phyloP scores from a whole-genome alignment of 2,888 invertebrate species.

The Cristatella mucedo region DNA sequence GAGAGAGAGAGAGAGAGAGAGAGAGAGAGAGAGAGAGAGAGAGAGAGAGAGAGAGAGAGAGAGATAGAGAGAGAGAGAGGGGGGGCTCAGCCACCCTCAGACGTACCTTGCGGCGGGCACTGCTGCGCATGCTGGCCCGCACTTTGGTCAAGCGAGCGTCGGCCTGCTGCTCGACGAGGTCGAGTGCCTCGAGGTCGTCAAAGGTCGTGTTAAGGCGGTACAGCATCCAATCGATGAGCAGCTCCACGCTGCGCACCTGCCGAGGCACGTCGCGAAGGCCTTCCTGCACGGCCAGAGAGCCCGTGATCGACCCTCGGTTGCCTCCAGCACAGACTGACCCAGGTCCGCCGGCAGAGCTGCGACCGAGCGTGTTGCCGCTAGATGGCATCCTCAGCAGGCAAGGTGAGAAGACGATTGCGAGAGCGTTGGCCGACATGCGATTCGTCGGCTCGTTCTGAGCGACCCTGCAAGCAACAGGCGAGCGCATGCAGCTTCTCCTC shows the following conservation, averaged over 20 bases:
- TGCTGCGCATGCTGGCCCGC: conserved; percentile 46
- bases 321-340: too few species aligned
- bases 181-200: conserved; percentile 74
- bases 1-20: background rate
- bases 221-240: conserved; percentile 71
- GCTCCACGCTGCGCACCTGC: conserved; percentile 54
- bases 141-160: conserved; percentile 60
- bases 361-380: too few species aligned
- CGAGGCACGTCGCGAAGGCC: background rate
- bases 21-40: conserved; percentile 3
- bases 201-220: conserved; percentile 65
- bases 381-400: conserved; percentile 77
- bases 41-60: too few species aligned
- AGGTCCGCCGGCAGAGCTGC: too few species aligned
- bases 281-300: too few species aligned
- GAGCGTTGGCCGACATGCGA: conserved; percentile 73
- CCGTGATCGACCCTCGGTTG: too few species aligned
- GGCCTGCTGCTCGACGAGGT: conserved; percentile 66
- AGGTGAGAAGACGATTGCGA: conserved; percentile 86
- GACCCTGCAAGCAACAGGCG: conserved; percentile 48
- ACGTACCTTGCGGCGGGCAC: conserved; percentile 16
- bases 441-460: conserved; percentile 71
- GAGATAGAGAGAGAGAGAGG: conserved; percentile 2
- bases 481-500: too few species aligned
- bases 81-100: too few species aligned